phyloP scores from a whole-genome alignment of 1,140 invertebrate genomes.

The Eupeodes corollae region DNA sequence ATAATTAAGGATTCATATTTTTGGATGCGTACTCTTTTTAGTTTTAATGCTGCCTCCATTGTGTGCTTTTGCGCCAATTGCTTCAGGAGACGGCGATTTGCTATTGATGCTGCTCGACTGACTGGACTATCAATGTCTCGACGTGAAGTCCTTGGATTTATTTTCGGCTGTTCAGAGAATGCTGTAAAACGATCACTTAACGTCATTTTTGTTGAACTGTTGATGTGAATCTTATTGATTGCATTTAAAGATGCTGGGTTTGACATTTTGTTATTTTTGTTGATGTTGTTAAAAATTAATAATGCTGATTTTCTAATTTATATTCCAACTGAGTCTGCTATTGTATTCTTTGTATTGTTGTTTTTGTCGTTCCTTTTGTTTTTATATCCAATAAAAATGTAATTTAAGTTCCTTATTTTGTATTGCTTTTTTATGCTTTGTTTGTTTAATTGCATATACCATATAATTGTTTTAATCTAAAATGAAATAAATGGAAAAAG shows the following conservation, averaged over 20 bases:
- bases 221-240: slow-evolving; percentile 12
- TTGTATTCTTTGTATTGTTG: no score
- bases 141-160: slow-evolving; percentile 4
- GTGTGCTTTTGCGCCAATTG: slow-evolving; percentile 32
- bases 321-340: no score
- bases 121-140: slow-evolving; percentile 9
- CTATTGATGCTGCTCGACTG: slow-evolving; percentile 13
- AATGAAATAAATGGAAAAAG: no score
- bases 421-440: no score
- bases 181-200: slow-evolving; percentile 34
- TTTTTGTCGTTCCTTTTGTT: no score
- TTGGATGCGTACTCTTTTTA: slow-evolving; percentile 33
- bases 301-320: no score
- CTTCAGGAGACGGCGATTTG: slow-evolving; percentile 27
- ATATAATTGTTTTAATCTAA: no score
- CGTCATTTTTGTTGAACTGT: slow-evolving; percentile 23
- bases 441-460: no score
- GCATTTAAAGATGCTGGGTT: background rate
- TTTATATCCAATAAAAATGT: no score
- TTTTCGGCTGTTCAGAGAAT: slow-evolving; percentile 14
- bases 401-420: no score
- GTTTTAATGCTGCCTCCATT: slow-evolving; percentile 28
- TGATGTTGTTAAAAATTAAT: no score
- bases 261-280: background rate
- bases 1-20: background rate